A percentile compares a stretch with the other conserved stretches of the same genome.
These are phyloP conservation scores for Egretta garzetta DNA, from an alignment of 2,113 vertebrate genomes.

Conservation along the genomic window DNA sequence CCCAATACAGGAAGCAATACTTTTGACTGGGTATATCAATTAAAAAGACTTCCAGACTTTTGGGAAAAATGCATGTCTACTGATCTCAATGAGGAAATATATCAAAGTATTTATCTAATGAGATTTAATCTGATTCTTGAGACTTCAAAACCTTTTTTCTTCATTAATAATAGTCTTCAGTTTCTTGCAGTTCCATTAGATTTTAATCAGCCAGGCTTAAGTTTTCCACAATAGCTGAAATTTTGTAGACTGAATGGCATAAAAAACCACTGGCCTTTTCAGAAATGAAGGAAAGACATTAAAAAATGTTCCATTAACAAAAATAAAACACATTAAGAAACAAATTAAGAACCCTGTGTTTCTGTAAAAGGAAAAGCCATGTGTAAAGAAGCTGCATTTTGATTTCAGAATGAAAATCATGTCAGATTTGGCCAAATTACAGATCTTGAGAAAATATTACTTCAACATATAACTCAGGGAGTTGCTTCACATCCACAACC, in stretches of 20 bases:
- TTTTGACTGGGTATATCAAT: neutral
- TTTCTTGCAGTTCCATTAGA: neutral
- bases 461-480: neutral
- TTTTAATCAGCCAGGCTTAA: neutral
- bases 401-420: neutral
- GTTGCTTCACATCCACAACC: neutral
- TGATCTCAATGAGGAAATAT: neutral
- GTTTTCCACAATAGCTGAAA: neutral
- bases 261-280: neutral
- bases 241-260: neutral
- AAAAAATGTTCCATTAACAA: neutral
- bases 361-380: neutral
- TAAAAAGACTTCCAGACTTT: neutral
- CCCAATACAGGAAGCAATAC: neutral
- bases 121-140: neutral
- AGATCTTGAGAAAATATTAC: neutral
- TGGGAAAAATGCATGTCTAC: neutral
- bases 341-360: neutral
- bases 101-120: neutral
- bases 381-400: neutral
- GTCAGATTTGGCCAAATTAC: neutral
- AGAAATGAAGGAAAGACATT: neutral
- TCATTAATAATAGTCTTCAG: neutral
- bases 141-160: neutral
- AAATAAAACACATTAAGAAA: neutral